phyloP scores from a whole-genome alignment of 2,888 invertebrate species.

The Drosophila picticornis region DNA sequence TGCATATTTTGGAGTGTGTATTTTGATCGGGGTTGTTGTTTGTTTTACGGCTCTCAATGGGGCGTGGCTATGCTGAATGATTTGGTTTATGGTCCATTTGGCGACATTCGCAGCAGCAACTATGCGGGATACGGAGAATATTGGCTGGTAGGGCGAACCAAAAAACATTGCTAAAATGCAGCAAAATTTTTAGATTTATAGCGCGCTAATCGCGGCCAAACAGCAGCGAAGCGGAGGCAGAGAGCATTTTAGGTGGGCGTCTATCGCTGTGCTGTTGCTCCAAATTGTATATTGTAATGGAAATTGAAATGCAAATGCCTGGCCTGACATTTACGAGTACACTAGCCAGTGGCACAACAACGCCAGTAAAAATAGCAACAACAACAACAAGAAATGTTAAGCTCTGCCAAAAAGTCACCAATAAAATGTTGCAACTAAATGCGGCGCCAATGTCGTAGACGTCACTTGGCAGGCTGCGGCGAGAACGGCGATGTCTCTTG shows the following conservation, averaged over 20 bases:
- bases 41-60: conserved; percentile 53
- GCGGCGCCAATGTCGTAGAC: conserved; percentile 68
- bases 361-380: conserved; percentile 27
- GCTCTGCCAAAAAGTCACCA: conserved; percentile 76
- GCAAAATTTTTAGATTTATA: conserved; percentile 79
- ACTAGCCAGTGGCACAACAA: conserved; percentile 55
- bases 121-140: conserved; percentile 32
- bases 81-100: conserved; percentile 76
- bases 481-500: conserved; percentile 30
- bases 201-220: conserved; percentile 80
- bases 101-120: conserved; percentile 53
- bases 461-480: conserved; percentile 52
- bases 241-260: conserved; percentile 54
- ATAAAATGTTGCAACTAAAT: conserved; percentile 82
- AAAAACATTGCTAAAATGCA: conserved; percentile 78
- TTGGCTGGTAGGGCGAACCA: conserved; percentile 58
- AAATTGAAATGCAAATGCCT: conserved; percentile 80
- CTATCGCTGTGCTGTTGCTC: conserved; percentile 41
- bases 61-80: conserved; percentile 73
- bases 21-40: conserved; percentile 50
- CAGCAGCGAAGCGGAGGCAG: conserved; percentile 40
- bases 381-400: conserved; percentile 36
- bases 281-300: conserved; percentile 77
- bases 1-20: conserved; percentile 66
- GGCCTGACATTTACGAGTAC: conserved; percentile 77